Evolutionary conservation across 1,140 invertebrate species (phyloP).

Genomic region (Drosophila dunni): DNA sequence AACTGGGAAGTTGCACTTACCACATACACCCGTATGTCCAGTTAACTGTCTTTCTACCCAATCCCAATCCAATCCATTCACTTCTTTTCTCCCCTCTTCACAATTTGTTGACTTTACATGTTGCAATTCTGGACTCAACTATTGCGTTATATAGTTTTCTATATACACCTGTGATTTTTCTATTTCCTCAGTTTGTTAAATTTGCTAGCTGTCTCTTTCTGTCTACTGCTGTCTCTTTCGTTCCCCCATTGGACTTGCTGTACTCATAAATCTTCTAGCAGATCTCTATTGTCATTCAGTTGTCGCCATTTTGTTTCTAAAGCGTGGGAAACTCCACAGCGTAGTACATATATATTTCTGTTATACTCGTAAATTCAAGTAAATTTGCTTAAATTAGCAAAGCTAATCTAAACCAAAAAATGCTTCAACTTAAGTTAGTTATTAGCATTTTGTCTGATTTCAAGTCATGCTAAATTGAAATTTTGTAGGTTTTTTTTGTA

Average conservation of each 20-base stretch:
- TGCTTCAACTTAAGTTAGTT: slow-evolving; percentile 8
- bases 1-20: slow-evolving; percentile 29
- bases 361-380: slow-evolving; percentile 41
- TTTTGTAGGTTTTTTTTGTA: slow-evolving; percentile 34
- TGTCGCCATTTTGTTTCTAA: slow-evolving; percentile 46
- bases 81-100: background rate
- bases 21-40: slow-evolving; percentile 1
- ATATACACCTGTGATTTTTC: slow-evolving; percentile 20
- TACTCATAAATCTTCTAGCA: slow-evolving; percentile 31
- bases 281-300: slow-evolving; percentile 38
- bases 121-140: slow-evolving; percentile 56
- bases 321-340: slow-evolving; percentile 65
- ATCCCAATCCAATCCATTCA: background rate
- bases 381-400: slow-evolving; percentile 39
- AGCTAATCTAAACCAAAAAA: background rate
- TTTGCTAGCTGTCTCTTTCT: background rate
- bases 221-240: background rate
- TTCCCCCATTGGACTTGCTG: background rate
- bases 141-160: slow-evolving; percentile 53
- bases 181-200: background rate
- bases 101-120: background rate
- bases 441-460: slow-evolving; percentile 4
- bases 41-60: background rate
- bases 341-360: slow-evolving; percentile 27
- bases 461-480: slow-evolving; percentile 33